Base-by-base conservation (phyloP, 2,888 invertebrate genomes). In the Synergus gifuensis region DNA sequence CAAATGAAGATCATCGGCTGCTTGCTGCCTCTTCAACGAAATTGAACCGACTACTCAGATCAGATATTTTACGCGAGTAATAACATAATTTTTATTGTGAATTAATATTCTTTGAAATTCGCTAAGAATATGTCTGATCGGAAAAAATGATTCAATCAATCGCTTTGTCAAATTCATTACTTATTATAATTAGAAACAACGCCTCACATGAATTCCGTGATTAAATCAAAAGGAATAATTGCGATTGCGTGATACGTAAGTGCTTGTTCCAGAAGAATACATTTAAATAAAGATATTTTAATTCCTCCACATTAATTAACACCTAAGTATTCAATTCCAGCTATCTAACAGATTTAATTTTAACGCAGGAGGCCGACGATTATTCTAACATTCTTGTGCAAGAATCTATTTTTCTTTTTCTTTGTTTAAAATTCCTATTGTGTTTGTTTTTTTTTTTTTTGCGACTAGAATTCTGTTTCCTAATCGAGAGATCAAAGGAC, bases 11-110 rank as follows among this genome's bases (percentile, higher is more conserved):
- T 60, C 60, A 60, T 60, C 12, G 22, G 9, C 60, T 60, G 40
- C 36, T 54, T 54, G 54, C 54, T 36, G 36, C n/a, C 36, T 73
- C n/a, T 73, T 73, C 73, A 54, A 54, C n/a, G 54, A 54, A 73
- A 73, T 54, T 54, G 36, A 12, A n/a, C 36, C 36, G 36, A 54
- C n/a, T 73, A 54, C 73, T 73, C 28, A 9, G 73, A 73, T 54
- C n/a, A 54, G 49, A 66, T 66, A 66, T 66, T 40, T 42, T 40
- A 66, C 14, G 12, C 49, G 2, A 69, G 46, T 9, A 69, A 49
- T 9, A 69, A 49, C 9, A 54, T 73, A 14, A 69, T 69, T 73
- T 73, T 73, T 49, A 73, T 40, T n/a, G 2, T 9, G 9, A 28
- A 69, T 54, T 54, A 36, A 22, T 28, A 36, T 73, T 73, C 54